phyloP scores from a whole-genome alignment of 2,888 invertebrate species.

The Therioaphis trifolii region DNA sequence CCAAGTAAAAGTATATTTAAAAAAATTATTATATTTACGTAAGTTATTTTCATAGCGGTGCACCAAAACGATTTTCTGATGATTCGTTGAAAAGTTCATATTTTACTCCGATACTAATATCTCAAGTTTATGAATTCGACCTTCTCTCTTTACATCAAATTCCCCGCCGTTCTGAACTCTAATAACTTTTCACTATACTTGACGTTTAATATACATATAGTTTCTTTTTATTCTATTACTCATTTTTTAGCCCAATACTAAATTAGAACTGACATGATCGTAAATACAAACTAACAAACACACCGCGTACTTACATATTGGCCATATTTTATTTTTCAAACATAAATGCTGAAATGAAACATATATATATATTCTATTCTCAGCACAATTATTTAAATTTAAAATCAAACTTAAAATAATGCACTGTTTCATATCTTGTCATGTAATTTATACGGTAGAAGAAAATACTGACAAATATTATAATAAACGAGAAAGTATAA shows the following conservation, averaged over 20 bases:
- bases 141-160: too few species aligned
- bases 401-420: neutral
- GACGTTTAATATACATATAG: neutral
- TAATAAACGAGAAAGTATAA: neutral
- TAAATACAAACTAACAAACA: neutral
- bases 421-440: neutral
- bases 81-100: too few species aligned
- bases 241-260: neutral
- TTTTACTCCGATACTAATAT: too few species aligned
- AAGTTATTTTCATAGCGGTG: too few species aligned
- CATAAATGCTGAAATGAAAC: neutral
- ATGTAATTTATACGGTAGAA: neutral
- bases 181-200: neutral
- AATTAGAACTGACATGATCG: neutral
- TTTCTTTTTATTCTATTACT: neutral
- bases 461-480: neutral
- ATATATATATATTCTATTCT: neutral
- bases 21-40: too few species aligned
- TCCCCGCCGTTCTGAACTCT: neutral
- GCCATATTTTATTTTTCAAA: neutral
- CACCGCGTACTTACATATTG: neutral
- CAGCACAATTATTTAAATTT: neutral
- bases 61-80: too few species aligned
- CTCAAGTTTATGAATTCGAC: too few species aligned
- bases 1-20: too few species aligned